phyloP scores from a whole-genome alignment of 2,797 vertebrate genomes.

The Phoebastria nigripes region DNA sequence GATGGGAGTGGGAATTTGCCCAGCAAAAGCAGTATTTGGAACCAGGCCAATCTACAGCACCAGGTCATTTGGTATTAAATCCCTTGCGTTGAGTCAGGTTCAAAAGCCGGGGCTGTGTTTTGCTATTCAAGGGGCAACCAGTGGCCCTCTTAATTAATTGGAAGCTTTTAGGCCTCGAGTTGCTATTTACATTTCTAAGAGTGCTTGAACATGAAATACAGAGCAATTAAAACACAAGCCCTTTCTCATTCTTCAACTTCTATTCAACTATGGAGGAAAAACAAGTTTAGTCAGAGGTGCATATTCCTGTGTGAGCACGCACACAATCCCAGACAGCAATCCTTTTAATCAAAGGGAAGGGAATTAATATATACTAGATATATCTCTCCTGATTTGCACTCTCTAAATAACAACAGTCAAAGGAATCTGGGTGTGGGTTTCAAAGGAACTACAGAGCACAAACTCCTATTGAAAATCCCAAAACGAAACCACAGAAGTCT shows the following conservation, averaged over 20 bases:
- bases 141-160: not conserved
- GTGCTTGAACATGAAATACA: slow-evolving; percentile 12
- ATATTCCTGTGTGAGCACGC: not conserved
- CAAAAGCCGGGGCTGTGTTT: not conserved
- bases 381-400: not conserved
- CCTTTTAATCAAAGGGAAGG: not conserved
- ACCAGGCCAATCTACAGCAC: not conserved
- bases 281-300: slow-evolving; percentile 13
- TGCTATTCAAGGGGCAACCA: not conserved
- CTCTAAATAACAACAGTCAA: not conserved
- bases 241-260: not conserved
- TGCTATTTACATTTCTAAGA: not conserved
- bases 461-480: not conserved
- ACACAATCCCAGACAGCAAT: not conserved
- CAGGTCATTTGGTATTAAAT: not conserved
- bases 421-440: slow-evolving; percentile 41
- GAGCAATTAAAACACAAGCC: slow-evolving; percentile 17
- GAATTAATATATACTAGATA: not conserved
- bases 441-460: not conserved
- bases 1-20: not conserved
- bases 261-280: not conserved
- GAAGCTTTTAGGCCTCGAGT: not conserved
- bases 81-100: not conserved
- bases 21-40: not conserved
- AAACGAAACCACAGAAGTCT: accelerated